Evolutionary conservation across 2,113 vertebrate genomes (phyloP), one percentile per base, ranked within the genome.

Genomic region (Malurus alboscapulatus): DNA sequence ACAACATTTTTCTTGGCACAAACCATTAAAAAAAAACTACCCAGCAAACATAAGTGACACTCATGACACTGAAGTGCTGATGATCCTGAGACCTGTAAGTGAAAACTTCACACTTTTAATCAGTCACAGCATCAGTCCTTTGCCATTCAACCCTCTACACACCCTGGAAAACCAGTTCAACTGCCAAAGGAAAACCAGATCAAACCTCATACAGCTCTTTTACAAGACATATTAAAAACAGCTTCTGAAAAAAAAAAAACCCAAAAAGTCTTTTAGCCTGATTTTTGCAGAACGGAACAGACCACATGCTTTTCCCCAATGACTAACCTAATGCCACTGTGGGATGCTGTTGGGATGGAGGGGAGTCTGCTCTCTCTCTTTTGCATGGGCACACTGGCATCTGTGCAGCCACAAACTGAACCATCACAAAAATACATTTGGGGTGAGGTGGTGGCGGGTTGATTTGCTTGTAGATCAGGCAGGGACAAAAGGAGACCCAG

Each of bases 281-380:
- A 69, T 53, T 92, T 61, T 51, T 80, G 63, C 55, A 71, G 67
- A 85, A 53, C 0, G 0, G 32, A 90, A 61, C 2, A 12, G 61
- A 26, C 54, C 9, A 18, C 2, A 5, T 59, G 24, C 42, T 62
- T 80, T 36, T 54, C 26, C 55, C 34, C 1, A 6, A 9, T 24
- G 62, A 69, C 66, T 44, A 87, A 58, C 11, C 20, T 63, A 54
- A 44, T 9, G 38, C 50, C 36, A 27, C 34, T 0, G 0, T 10
- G 75, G 72, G 72, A 34, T 59, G 36, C 45, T 87, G 87, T 45
- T 17, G 2, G 2, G n/a, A 17, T 18, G 17, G 16, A 34, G n/a
- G 6, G 4, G 61, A 5, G 4, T 45, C 36, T 85, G 34, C 63
- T 42, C 45, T 62, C 47, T 44, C 50, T 88, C 75, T 59, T 58